Conservation (phyloP, 2,113 vertebrate species). For the Pseudorhombus dupliciocellatus region DNA sequence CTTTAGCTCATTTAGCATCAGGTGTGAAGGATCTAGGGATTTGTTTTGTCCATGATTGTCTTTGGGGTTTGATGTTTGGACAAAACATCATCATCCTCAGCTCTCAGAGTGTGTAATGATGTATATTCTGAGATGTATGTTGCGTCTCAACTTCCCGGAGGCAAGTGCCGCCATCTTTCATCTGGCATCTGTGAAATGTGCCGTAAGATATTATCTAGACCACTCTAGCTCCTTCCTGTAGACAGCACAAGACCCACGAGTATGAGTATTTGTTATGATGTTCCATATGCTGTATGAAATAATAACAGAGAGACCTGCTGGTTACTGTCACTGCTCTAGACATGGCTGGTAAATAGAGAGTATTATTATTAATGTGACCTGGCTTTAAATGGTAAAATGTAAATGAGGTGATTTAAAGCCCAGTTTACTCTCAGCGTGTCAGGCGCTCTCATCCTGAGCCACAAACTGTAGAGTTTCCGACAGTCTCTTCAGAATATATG, state of each 20-base stretch:
- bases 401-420: not conserved
- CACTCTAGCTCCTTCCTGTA: not conserved
- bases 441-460: constrained; percentile 25
- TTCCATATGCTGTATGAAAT: not conserved
- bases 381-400: not conserved
- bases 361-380: not conserved
- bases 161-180: too few relatives aligned
- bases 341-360: too few relatives aligned
- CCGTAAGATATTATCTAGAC: not conserved
- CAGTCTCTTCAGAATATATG: constrained; percentile 41
- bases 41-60: too few relatives aligned
- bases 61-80: too few relatives aligned
- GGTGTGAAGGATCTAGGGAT: too few relatives aligned
- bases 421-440: constrained; percentile 39
- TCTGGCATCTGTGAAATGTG: not conserved
- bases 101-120: too few relatives aligned
- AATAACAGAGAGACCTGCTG: not conserved
- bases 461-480: constrained; percentile 49
- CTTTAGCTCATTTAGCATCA: too few relatives aligned
- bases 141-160: too few relatives aligned
- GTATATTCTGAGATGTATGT: too few relatives aligned
- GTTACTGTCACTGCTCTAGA: not conserved
- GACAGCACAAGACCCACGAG: not conserved
- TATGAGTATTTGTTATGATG: not conserved
- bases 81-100: too few relatives aligned